Percentiles rank a stretch among this genome's conserved stretches.
Evolutionary conservation across 2,888 invertebrate genomes (phyloP).

Genomic region (Papilio gigon): DNA sequence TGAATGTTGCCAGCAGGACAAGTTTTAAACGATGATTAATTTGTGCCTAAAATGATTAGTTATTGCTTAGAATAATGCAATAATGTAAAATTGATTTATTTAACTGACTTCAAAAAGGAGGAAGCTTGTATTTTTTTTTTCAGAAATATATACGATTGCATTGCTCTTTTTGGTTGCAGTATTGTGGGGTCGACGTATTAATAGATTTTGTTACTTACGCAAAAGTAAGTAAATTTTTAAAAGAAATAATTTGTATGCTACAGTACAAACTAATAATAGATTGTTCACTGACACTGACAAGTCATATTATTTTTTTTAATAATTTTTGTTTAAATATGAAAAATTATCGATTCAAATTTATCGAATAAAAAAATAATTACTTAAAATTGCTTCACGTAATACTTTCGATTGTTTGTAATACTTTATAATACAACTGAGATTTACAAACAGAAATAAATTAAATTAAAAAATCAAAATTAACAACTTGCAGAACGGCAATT

Average conservation of each 20-base stretch:
- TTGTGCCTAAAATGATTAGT: not conserved
- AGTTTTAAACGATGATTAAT: not conserved
- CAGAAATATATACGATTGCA: not conserved
- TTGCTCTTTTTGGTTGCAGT: too few species aligned
- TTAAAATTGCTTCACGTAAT: slow-evolving; percentile 1
- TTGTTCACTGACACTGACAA: too few species aligned
- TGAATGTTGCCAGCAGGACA: not conserved
- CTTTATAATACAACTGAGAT: not conserved
- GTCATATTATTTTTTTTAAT: too few species aligned
- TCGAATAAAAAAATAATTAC: not conserved
- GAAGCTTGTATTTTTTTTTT: not conserved
- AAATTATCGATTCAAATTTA: too few species aligned
- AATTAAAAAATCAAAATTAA: slow-evolving; percentile 3
- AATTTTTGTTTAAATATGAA: too few species aligned
- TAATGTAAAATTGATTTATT: too few species aligned
- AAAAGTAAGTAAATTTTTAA: too few species aligned
- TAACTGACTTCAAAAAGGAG: too few species aligned
- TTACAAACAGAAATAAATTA: slow-evolving; percentile 14
- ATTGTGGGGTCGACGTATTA: too few species aligned
- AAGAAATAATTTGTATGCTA: too few species aligned
- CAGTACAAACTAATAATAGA: too few species aligned
- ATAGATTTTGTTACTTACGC: too few species aligned
- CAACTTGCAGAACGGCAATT: slow-evolving; percentile 6
- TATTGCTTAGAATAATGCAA: not conserved
- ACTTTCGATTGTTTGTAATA: not conserved